Percentiles rank a stretch among this genome's conserved stretches.
phyloP scores from a whole-genome alignment of 1,140 invertebrate genomes.

The Tigriopus japonicus region DNA sequence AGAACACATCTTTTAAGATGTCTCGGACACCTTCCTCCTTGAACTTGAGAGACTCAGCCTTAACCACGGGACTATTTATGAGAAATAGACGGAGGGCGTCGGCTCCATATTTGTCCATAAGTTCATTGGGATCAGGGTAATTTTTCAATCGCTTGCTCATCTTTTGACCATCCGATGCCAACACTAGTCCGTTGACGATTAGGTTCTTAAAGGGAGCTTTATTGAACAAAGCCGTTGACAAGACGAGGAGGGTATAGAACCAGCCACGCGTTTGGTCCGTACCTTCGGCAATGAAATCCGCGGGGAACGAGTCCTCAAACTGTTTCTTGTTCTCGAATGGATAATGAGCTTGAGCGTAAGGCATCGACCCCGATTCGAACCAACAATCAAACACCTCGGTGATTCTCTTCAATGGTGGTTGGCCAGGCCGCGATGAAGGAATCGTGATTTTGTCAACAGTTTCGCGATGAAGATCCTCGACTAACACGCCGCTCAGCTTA shows the following conservation, averaged over 20 bases:
- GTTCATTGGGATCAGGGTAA: constrained; percentile 77
- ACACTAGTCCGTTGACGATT: constrained; percentile 81
- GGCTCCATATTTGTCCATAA: constrained; percentile 85
- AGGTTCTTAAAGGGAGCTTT: constrained; percentile 96
- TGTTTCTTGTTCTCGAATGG: constrained; percentile 79
- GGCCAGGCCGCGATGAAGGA: constrained; percentile 61
- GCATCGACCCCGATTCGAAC: constrained; percentile 99
- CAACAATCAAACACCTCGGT: constrained; percentile 98
- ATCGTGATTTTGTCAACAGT: constrained; percentile 81
- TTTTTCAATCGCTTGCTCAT: constrained; percentile 99
- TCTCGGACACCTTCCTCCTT: constrained; percentile 93
- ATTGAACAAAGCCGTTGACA: constrained; percentile 88
- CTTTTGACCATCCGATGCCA: constrained; percentile 92
- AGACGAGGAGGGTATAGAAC: constrained; percentile 93
- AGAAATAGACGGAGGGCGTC: constrained; percentile 90
- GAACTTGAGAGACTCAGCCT: constrained; percentile 87
- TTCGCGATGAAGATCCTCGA: constrained; percentile 88
- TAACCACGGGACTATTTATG: constrained; percentile 82
- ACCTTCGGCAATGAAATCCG: constrained; percentile 97
- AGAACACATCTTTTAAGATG: constrained; percentile 89
- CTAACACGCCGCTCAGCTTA: constrained; percentile 51
- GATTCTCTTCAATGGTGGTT: constrained; percentile 61
- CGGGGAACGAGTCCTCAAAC: constrained; percentile 90
- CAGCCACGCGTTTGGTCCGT: constrained; percentile 98
- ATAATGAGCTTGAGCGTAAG: constrained; percentile 89